A percentile compares a stretch with the other conserved stretches of the same genome.
Evolutionary conservation across 2,797 vertebrate species (phyloP).

Genomic region (Paguma larvata): DNA sequence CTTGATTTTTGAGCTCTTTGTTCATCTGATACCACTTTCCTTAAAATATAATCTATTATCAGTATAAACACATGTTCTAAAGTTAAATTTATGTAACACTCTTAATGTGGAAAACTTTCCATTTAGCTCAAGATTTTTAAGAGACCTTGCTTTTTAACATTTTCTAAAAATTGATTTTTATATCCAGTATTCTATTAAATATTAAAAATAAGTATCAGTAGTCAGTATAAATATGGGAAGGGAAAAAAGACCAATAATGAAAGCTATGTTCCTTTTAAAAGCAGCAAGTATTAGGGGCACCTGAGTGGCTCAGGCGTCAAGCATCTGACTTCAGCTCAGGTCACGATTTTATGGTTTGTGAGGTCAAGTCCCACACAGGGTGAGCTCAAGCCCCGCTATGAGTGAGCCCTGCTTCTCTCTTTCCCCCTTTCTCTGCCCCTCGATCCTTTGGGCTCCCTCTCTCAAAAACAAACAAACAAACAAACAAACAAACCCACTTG

Average conservation of each 20-base stretch:
- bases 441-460: too few relatives aligned
- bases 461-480: too few relatives aligned
- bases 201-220: slow-evolving; percentile 20
- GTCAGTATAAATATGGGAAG: slow-evolving; percentile 33
- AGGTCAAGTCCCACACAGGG: too few relatives aligned
- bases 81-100: slow-evolving; percentile 58
- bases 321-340: too few relatives aligned
- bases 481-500: too few relatives aligned
- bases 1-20: slow-evolving; percentile 6
- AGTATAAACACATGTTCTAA: slow-evolving; percentile 25
- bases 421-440: too few relatives aligned
- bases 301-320: too few relatives aligned
- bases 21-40: slow-evolving; percentile 24
- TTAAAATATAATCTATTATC: neutral
- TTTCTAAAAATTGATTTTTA: slow-evolving; percentile 52
- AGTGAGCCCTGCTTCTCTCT: too few relatives aligned
- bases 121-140: slow-evolving; percentile 46
- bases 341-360: too few relatives aligned
- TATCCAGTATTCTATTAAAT: slow-evolving; percentile 30
- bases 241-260: neutral
- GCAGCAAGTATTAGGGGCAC: neutral
- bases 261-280: slow-evolving; percentile 40
- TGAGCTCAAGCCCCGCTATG: too few relatives aligned
- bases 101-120: neutral
- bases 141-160: slow-evolving; percentile 23